Evolutionary conservation across 2,797 vertebrate species (phyloP).

Genomic region (Microhierax caerulescens): DNA sequence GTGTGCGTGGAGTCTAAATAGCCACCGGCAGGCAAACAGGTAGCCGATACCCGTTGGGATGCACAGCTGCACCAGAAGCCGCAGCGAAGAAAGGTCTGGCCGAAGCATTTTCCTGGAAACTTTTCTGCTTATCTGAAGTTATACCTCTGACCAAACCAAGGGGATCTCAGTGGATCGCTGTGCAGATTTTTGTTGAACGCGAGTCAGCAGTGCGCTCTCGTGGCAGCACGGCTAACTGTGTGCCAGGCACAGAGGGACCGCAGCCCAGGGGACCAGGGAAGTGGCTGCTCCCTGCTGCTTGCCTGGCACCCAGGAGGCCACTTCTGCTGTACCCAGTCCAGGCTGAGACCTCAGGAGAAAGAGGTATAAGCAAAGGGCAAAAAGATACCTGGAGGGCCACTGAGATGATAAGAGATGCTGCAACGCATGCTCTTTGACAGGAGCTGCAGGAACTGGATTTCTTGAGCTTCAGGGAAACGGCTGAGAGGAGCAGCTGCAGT

Average conservation of each 20-base stretch:
- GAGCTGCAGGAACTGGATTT: neutral
- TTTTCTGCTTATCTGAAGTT: neutral
- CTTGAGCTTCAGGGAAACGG: neutral
- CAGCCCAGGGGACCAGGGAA: neutral
- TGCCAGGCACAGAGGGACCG: neutral
- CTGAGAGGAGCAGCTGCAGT: neutral
- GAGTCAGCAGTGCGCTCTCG: neutral
- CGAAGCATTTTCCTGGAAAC: neutral
- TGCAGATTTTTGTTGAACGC: fast-evolving
- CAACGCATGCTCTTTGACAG: neutral
- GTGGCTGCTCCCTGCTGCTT: neutral
- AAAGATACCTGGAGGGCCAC: neutral
- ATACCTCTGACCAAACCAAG: neutral
- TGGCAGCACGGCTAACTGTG: fast-evolving
- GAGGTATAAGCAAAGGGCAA: neutral
- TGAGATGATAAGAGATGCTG: neutral
- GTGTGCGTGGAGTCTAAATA: neutral
- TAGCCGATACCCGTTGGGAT: neutral
- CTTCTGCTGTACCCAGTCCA: neutral
- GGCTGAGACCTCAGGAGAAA: neutral
- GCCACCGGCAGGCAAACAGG: neutral
- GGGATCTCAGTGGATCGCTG: neutral
- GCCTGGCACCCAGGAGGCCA: too few species aligned
- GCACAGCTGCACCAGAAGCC: neutral
- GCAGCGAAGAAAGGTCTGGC: neutral